Base-by-base conservation (phyloP, 2,113 vertebrate species). In the Sinocyclocheilus rhinocerous region DNA sequence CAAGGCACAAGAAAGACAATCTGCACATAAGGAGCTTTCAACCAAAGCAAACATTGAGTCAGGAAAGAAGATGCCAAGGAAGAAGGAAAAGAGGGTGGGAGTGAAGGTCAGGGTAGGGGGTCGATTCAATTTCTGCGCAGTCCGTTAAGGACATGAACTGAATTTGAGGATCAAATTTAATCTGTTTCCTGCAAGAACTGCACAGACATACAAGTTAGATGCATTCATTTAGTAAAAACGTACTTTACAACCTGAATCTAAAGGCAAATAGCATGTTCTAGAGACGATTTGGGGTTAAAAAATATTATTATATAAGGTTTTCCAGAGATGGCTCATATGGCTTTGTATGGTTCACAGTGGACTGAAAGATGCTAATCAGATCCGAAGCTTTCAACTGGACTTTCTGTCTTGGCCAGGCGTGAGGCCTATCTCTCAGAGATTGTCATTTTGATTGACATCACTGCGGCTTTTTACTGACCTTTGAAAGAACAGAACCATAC, bases 401-500 rank as follows among this genome's bases (percentile, higher is more conserved):
- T 45, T 26, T 76, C 45, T 80, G 29, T 29, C 67, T 63, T 65
- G 55, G 39, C 55, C 70, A 81, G 81, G 70, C 9, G 15, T 45
- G 45, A 83, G 52, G 80, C 22, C 48, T 73, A 50, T 80, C 61
- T 83, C 75, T 67, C 11, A 16, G 22, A 59, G 73, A 65, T 33
- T 33, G 57, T 88, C 84, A 86, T 59, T 84, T 84, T 81, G 88
- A 84, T 42, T 45, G 83, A 84, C 85, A 86, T 70, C 26, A 29
- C 76, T 88, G 57, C 73, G 7, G 78, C 15, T 48, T 84, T 86
- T 83, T 57, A 75, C 81, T 69, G 81, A 86, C 67, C 81, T 88
- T 84, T 86, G 15, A 81, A 84, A 61, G 57, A 84, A 86, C 29
- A 39, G 39, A 81, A 26, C 52, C 63, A 55, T 59, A 84, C 45